A percentile compares a stretch with the other conserved stretches of the same genome.
These are phyloP conservation scores for Nemapogon koenigi DNA, from an alignment of 2,888 invertebrate species.

Conservation along the genomic window DNA sequence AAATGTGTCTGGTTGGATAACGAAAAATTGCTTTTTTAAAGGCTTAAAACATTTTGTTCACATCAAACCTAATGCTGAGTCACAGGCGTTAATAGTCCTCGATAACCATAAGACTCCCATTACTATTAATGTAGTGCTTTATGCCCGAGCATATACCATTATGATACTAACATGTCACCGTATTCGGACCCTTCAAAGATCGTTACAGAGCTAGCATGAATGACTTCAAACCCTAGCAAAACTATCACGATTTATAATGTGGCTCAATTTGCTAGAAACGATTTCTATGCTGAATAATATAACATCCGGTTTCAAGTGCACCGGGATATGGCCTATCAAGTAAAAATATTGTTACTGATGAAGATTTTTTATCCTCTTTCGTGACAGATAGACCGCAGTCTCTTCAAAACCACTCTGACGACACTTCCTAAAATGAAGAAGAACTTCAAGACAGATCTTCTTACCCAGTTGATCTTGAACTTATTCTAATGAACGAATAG, in stretches of 20 bases:
- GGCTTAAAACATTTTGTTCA: constrained; percentile 16
- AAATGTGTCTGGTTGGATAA: constrained; percentile 17
- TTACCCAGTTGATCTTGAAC: too few species aligned
- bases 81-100: constrained; percentile 14
- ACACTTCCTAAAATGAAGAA: too few species aligned
- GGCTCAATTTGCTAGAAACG: constrained; percentile 15
- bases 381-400: too few species aligned
- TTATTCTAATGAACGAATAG: too few species aligned
- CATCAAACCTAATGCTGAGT: constrained; percentile 12
- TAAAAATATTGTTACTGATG: too few species aligned
- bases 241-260: constrained; percentile 16
- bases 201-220: constrained; percentile 14
- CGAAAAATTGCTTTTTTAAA: constrained; percentile 17
- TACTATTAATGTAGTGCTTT: constrained; percentile 12
- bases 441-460: too few species aligned
- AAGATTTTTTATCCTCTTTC: too few species aligned
- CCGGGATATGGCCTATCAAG: too few species aligned
- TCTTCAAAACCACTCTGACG: too few species aligned
- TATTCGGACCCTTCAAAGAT: constrained; percentile 15
- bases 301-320: too few species aligned
- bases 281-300: constrained; percentile 14
- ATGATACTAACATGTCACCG: constrained; percentile 13
- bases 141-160: constrained; percentile 15
- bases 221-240: constrained; percentile 15
- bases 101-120: constrained; percentile 15